Conservation (phyloP, 2,797 vertebrate species). For the Protosalanx chinensis region DNA sequence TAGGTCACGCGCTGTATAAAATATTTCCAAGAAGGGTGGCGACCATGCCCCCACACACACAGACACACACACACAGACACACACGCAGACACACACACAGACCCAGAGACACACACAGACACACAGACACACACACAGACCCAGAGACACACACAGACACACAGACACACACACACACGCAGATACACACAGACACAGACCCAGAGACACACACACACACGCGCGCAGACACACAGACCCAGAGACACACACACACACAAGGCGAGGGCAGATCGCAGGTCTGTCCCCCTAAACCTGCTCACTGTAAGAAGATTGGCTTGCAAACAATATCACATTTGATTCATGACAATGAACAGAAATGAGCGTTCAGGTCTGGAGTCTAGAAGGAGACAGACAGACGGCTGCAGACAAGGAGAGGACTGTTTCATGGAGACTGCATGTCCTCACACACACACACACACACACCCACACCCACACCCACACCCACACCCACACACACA, state of each 20-base stretch:
- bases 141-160: conserved; percentile 4
- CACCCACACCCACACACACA: background rate
- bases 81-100: conserved; percentile 14
- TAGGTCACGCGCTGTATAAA: conserved; percentile 68
- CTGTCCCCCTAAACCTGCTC: conserved; percentile 74
- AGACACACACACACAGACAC: conserved; percentile 18
- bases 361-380: conserved; percentile 65
- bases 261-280: conserved; percentile 65
- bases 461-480: no score
- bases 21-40: conserved; percentile 51
- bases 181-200: conserved; percentile 18
- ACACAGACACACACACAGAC: conserved; percentile 2
- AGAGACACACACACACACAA: conserved; percentile 1
- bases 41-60: conserved; percentile 22
- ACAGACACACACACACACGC: conserved; percentile 7
- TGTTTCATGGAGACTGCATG: no score
- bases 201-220: conserved; percentile 36
- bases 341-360: conserved; percentile 73
- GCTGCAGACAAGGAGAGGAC: no score
- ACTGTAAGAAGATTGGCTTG: conserved; percentile 77
- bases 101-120: conserved; percentile 7
- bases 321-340: conserved; percentile 76
- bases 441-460: no score
- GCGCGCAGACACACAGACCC: background rate
- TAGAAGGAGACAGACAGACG: conserved; percentile 30